Evolutionary conservation across 92 coral and sea anemone species (phyloP).

Genomic region (Muricea muricata): DNA sequence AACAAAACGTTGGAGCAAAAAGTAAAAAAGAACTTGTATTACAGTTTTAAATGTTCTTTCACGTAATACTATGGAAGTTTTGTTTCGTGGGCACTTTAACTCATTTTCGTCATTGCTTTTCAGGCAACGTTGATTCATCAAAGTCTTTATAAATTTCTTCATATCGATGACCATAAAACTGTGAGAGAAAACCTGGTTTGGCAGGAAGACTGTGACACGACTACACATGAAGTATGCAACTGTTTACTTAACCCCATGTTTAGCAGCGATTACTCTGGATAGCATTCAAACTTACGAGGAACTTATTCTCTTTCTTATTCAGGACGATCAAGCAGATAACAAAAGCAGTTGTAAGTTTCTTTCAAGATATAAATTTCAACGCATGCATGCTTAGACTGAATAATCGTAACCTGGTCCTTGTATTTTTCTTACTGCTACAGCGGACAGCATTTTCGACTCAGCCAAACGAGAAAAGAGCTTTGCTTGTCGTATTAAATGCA

Average conservation of each 20-base stretch:
- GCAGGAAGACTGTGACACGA: conserved; percentile 61
- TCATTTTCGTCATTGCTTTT: background rate
- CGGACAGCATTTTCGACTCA: conserved; percentile 4
- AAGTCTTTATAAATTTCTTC: conserved; percentile 91
- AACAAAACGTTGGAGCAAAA: too few species aligned
- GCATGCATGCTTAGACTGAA: too few species aligned
- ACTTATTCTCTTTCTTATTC: background rate
- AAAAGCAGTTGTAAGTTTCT: background rate
- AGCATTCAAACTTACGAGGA: too few species aligned
- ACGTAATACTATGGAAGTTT: too few species aligned
- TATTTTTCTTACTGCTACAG: too few species aligned
- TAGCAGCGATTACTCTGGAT: background rate
- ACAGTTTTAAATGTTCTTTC: too few species aligned
- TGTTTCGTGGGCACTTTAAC: too few species aligned
- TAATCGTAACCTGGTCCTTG: background rate
- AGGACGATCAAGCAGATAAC: background rate
- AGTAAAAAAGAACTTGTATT: too few species aligned
- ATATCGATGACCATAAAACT: conserved; percentile 97
- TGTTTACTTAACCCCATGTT: too few species aligned
- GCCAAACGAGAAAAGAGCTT: conserved; percentile 51
- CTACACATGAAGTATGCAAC: too few species aligned
- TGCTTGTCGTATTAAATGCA: conserved; percentile 97
- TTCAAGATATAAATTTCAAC: too few species aligned
- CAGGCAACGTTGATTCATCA: conserved; percentile 99
- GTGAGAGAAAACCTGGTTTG: conserved; percentile 86